Conservation (phyloP, 2,113 vertebrate species). For the Neogobius melanostomus region DNA sequence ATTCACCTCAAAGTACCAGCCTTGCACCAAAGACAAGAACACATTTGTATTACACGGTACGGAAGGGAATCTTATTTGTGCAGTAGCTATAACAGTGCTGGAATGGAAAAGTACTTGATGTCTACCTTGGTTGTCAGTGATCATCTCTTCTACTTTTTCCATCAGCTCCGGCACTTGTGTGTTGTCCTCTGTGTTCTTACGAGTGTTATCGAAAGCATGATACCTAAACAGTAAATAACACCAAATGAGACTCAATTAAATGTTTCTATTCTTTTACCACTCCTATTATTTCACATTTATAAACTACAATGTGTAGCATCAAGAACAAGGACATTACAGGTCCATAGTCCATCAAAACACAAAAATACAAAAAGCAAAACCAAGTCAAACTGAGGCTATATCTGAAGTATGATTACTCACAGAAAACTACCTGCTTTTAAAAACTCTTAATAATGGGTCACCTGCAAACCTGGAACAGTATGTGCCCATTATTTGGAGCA, state of each 20-base stretch:
- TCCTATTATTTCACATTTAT: background rate
- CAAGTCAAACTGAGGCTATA: background rate
- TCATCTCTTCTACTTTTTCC: slow-evolving; percentile 77
- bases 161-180: slow-evolving; percentile 75
- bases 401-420: too few species aligned
- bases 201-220: slow-evolving; percentile 73
- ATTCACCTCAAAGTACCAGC: slow-evolving; percentile 78
- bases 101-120: background rate
- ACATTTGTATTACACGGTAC: background rate
- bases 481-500: background rate
- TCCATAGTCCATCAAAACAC: background rate
- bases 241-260: background rate
- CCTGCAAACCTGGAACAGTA: background rate
- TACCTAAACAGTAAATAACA: slow-evolving; percentile 50
- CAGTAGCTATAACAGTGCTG: slow-evolving; percentile 1
- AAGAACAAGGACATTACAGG: background rate
- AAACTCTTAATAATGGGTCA: background rate
- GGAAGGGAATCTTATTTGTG: background rate
- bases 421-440: background rate
- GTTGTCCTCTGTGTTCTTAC: slow-evolving; percentile 69
- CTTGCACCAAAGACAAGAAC: slow-evolving; percentile 29
- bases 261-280: too few species aligned
- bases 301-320: background rate
- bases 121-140: slow-evolving; percentile 75
- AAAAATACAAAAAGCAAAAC: too few species aligned